Conservation (phyloP, 1,140 invertebrate genomes). For the Pseudoatta argentina region DNA sequence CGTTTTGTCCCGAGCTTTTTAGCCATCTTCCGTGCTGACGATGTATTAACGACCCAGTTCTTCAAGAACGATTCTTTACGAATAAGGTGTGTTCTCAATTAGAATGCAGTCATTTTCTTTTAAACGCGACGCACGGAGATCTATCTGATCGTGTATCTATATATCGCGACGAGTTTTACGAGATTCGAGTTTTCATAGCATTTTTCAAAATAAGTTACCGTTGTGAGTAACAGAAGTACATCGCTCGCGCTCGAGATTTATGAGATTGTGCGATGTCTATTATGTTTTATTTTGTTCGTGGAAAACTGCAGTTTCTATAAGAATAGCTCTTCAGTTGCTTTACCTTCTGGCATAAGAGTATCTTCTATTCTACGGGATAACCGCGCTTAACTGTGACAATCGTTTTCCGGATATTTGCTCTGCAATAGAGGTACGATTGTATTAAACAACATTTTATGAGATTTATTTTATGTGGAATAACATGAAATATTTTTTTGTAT, state of each 20-base stretch:
- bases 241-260: conserved; percentile 34
- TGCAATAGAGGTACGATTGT: not conserved
- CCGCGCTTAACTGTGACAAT: not conserved
- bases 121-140: not conserved
- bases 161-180: conserved; percentile 11
- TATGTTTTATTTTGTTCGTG: conserved; percentile 29
- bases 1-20: conserved; percentile 48
- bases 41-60: conserved; percentile 43
- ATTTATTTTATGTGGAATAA: not conserved
- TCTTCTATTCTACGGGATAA: not conserved
- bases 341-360: not conserved
- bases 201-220: conserved; percentile 55
- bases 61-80: not conserved
- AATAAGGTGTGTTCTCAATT: conserved; percentile 9
- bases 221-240: conserved; percentile 5
- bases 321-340: conserved; percentile 1
- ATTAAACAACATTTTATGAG: not conserved
- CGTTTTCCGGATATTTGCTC: not conserved
- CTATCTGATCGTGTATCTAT: not conserved
- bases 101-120: not conserved
- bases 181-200: not conserved
- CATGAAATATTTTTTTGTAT: not conserved
- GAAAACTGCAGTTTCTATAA: conserved; percentile 29
- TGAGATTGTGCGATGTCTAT: conserved; percentile 25
- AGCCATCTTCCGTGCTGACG: conserved; percentile 27